These are phyloP conservation scores for Coregonus clupeaformis DNA, from an alignment of 2,113 vertebrate genomes.

Conservation along the genomic window DNA sequence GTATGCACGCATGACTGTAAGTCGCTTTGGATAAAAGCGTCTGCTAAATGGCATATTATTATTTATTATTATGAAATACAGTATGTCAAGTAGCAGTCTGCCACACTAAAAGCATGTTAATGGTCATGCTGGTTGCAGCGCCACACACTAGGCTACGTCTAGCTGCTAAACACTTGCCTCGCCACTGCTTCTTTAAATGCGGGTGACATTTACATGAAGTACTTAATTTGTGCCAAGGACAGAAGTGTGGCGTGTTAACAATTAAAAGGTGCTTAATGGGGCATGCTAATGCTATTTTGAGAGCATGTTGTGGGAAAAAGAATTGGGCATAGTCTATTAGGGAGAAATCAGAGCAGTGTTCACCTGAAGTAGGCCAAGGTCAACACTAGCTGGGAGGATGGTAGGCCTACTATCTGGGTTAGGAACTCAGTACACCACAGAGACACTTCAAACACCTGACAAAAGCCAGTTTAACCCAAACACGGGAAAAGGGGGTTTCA, in stretches of 20 bases:
- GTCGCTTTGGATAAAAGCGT: no score
- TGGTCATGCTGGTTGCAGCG: not conserved
- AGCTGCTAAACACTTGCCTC: conserved; percentile 29
- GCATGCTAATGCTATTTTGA: conserved; percentile 70
- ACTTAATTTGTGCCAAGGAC: conserved; percentile 74
- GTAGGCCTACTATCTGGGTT: conserved; percentile 50
- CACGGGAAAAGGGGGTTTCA: conserved; percentile 56
- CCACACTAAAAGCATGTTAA: not conserved
- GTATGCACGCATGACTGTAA: no score
- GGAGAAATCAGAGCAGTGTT: conserved; percentile 58
- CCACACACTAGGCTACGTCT: not conserved
- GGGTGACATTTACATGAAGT: conserved; percentile 71
- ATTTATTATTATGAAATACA: conserved; percentile 6
- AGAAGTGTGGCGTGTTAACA: conserved; percentile 60
- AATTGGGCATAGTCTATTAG: conserved; percentile 62
- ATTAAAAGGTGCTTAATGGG: conserved; percentile 76
- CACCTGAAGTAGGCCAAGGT: conserved; percentile 71
- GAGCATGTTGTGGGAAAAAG: conserved; percentile 63
- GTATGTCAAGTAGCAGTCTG: not conserved
- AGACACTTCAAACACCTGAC: conserved; percentile 52
- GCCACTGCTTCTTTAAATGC: conserved; percentile 60
- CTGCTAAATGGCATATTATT: no score
- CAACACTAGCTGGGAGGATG: conserved; percentile 35
- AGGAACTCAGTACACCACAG: conserved; percentile 34
- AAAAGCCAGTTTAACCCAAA: conserved; percentile 59